These are phyloP conservation scores for Charaxes varanes DNA, from an alignment of 1,140 invertebrate species.

Conservation along the genomic window DNA sequence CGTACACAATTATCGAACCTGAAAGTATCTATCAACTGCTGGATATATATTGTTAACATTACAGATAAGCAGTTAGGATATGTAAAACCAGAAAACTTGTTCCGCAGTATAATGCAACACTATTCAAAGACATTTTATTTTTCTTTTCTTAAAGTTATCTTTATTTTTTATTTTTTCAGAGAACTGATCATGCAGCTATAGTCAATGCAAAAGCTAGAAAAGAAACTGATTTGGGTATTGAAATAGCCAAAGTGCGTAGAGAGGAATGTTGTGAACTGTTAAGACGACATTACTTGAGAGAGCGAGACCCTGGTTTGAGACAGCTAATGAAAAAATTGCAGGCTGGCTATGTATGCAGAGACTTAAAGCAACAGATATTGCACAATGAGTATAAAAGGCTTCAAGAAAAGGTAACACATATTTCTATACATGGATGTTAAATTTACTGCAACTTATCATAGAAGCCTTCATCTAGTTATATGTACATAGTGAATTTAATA, in stretches of 20 bases:
- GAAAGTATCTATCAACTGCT: no score
- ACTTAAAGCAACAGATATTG: constrained; percentile 52
- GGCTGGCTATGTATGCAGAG: constrained; percentile 52
- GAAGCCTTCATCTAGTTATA: no score
- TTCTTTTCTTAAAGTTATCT: no score
- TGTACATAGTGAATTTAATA: no score
- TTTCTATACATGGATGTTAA: neutral
- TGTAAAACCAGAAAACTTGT: no score
- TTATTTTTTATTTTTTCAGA: constrained; percentile 31
- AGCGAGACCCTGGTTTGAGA: constrained; percentile 42
- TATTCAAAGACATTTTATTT: no score
- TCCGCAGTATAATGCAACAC: no score
- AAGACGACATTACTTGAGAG: constrained; percentile 46
- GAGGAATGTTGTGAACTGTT: constrained; percentile 38
- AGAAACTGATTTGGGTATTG: constrained; percentile 41
- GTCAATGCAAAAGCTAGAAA: constrained; percentile 48
- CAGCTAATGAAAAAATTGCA: constrained; percentile 41
- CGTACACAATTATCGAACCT: no score
- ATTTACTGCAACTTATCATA: neutral
- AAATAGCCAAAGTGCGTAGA: constrained; percentile 38
- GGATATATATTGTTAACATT: no score
- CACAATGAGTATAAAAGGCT: constrained; percentile 51
- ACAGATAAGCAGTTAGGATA: no score
- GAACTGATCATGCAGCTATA: constrained; percentile 60
- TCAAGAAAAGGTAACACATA: constrained; percentile 47